These are phyloP conservation scores for Amaurobius ferox DNA, from an alignment of 2,888 invertebrate genomes.

Conservation along the genomic window DNA sequence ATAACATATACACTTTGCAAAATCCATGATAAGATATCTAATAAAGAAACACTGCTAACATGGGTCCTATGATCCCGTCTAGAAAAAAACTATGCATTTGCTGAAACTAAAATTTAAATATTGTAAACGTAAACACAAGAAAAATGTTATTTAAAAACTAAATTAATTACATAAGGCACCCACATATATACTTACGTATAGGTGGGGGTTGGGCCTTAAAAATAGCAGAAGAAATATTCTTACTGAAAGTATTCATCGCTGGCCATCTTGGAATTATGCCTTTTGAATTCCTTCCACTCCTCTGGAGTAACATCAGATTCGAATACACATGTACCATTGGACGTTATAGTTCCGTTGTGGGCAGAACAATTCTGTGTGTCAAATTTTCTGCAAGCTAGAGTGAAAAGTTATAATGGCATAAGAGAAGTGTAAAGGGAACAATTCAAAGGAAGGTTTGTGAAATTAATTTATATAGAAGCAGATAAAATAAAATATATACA, in stretches of 20 bases:
- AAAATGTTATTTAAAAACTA: background rate
- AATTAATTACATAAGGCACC: slow-evolving; percentile 29
- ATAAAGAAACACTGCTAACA: no score
- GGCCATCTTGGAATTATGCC: slow-evolving; percentile 77
- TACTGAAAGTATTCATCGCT: slow-evolving; percentile 81
- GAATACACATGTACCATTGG: slow-evolving; percentile 76
- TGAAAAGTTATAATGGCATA: no score
- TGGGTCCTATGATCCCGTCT: no score
- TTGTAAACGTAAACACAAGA: no score
- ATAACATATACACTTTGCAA: no score
- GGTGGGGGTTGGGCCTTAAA: slow-evolving; percentile 51
- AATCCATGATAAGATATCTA: no score
- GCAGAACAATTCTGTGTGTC: slow-evolving; percentile 77
- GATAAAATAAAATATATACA: no score
- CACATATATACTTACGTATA: slow-evolving; percentile 60
- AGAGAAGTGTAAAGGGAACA: no score
- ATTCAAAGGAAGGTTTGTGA: no score
- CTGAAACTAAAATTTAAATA: no score
- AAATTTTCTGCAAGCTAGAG: slow-evolving; percentile 75
- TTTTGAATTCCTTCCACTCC: slow-evolving; percentile 74
- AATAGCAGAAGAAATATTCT: slow-evolving; percentile 74
- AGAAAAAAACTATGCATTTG: no score
- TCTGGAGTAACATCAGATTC: slow-evolving; percentile 72
- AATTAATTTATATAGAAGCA: no score
- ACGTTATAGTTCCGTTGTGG: slow-evolving; percentile 77